Evolutionary conservation across 2,113 vertebrate species (phyloP).

Genomic region (Cyanistes caeruleus): DNA sequence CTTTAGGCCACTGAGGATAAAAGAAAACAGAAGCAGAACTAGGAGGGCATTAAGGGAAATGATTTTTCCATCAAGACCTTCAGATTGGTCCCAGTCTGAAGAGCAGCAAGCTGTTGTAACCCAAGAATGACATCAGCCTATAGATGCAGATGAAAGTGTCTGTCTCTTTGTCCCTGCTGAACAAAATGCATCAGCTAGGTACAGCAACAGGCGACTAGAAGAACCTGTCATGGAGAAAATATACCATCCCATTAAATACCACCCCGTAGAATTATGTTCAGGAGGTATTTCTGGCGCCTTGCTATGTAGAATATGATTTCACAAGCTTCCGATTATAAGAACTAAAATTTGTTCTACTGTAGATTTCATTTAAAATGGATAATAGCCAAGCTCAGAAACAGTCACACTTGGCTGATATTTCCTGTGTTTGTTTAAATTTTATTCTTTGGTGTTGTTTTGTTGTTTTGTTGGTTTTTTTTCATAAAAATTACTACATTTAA

Average conservation of each 20-base stretch:
- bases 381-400: not conserved
- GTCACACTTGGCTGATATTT: not conserved
- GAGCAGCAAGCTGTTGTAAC: not conserved
- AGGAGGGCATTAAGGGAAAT: not conserved
- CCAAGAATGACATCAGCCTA: not conserved
- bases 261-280: not conserved
- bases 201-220: not conserved
- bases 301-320: not conserved
- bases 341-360: not conserved
- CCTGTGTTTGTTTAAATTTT: not conserved
- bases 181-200: not conserved
- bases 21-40: not conserved
- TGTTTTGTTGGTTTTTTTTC: no score
- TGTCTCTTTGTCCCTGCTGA: not conserved
- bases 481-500: not conserved
- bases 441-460: not conserved
- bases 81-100: not conserved
- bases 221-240: not conserved
- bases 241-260: not conserved
- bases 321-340: not conserved
- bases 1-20: not conserved
- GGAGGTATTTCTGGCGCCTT: not conserved
- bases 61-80: not conserved
- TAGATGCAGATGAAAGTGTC: fast-evolving
- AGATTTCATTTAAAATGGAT: not conserved